Evolutionary conservation across 2,113 vertebrate species (phyloP).

Genomic region (Etia nguti): DNA sequence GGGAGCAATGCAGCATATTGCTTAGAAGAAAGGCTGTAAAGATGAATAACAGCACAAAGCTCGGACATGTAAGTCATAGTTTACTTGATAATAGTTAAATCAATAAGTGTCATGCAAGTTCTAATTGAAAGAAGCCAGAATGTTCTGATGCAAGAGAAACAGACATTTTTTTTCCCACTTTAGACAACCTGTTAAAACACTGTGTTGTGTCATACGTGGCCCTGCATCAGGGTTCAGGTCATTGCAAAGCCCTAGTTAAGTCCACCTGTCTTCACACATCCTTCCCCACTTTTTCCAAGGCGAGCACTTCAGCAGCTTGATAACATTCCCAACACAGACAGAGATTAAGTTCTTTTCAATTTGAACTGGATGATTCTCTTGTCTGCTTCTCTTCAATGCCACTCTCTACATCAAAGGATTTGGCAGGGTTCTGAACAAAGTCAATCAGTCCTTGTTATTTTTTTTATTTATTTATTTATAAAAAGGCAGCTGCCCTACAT

Average conservation of each 20-base stretch:
- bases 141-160: neutral
- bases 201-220: neutral
- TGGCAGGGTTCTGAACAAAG: conserved; percentile 53
- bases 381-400: conserved; percentile 21
- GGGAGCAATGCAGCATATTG: neutral
- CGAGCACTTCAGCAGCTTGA: neutral
- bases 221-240: neutral
- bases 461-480: neutral
- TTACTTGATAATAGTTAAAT: neutral
- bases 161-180: neutral
- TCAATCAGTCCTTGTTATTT: conserved; percentile 34
- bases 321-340: neutral
- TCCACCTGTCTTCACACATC: neutral
- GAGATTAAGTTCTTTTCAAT: conserved; percentile 47
- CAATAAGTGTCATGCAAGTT: neutral
- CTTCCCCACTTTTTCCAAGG: neutral
- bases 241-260: neutral
- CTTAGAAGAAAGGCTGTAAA: neutral
- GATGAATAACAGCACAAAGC: neutral
- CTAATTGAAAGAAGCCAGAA: neutral
- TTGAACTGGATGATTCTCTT: conserved; percentile 34
- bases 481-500: conserved; percentile 35
- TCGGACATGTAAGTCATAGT: neutral
- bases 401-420: conserved; percentile 62
- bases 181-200: neutral